A percentile compares a stretch with the other conserved stretches of the same genome.
Evolutionary conservation across 2,888 invertebrate species (phyloP).

Genomic region (Drosophila limbata): DNA sequence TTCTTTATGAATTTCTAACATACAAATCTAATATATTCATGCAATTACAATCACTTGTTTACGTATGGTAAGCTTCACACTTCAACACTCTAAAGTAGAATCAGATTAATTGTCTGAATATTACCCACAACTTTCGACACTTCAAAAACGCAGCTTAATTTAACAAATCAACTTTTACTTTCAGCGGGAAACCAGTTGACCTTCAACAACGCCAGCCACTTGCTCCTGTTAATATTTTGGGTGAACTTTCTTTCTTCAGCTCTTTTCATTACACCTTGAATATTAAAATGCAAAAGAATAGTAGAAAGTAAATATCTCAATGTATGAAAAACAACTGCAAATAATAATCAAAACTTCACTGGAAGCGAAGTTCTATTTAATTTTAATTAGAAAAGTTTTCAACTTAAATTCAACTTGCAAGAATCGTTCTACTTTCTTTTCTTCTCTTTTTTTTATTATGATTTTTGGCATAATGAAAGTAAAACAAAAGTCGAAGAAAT

Average conservation of each 20-base stretch:
- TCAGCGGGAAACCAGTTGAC: conserved; percentile 36
- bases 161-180: conserved; percentile 35
- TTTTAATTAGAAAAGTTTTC: conserved; percentile 79
- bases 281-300: conserved; percentile 20
- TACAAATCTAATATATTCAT: too few species aligned
- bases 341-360: conserved; percentile 74
- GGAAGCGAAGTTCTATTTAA: conserved; percentile 69
- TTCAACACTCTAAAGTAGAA: conserved; percentile 13
- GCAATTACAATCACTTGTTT: background rate
- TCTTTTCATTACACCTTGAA: conserved; percentile 39
- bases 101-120: conserved; percentile 6
- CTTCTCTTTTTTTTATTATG: conserved; percentile 18
- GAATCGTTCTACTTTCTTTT: conserved; percentile 42
- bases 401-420: conserved; percentile 71
- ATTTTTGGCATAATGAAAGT: conserved; percentile 50
- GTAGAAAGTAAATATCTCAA: conserved; percentile 9
- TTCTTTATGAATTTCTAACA: too few species aligned
- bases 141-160: conserved; percentile 7
- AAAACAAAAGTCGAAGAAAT: conserved; percentile 54
- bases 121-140: conserved; percentile 21
- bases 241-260: conserved; percentile 43
- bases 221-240: conserved; percentile 42
- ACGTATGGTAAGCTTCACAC: background rate
- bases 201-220: conserved; percentile 40
- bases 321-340: conserved; percentile 54